A percentile compares a stretch with the other conserved stretches of the same genome.
Evolutionary conservation across 2,797 vertebrate genomes (phyloP).

Genomic region (Eleutherodactylus coqui): DNA sequence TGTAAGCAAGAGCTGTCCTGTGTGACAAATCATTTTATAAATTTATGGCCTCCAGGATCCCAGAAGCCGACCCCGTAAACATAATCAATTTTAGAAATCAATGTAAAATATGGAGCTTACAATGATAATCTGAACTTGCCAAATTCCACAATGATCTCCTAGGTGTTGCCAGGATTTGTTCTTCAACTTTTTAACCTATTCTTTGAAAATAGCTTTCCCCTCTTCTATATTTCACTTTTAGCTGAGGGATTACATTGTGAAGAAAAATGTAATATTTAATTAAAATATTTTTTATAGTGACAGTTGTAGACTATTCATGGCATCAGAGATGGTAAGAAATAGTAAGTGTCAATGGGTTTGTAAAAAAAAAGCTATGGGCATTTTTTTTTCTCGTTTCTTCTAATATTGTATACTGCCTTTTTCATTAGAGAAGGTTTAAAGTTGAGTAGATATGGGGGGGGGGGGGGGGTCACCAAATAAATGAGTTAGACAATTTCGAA

Average conservation of each 20-base stretch:
- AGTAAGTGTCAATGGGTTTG: too few species aligned
- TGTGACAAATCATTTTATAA: constrained; percentile 71
- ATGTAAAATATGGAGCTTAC: constrained; percentile 65
- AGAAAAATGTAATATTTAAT: not conserved
- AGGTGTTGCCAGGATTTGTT: constrained; percentile 50
- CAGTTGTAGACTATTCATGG: too few species aligned
- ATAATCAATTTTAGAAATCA: constrained; percentile 72
- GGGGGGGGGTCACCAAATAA: too few species aligned
- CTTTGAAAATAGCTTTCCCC: constrained; percentile 21
- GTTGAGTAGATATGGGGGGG: too few species aligned
- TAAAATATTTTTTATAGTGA: not conserved
- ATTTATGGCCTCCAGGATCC: constrained; percentile 68
- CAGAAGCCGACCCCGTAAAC: constrained; percentile 68
- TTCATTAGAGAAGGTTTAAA: too few species aligned
- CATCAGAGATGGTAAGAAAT: too few species aligned
- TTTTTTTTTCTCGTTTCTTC: too few species aligned
- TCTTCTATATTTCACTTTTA: not conserved
- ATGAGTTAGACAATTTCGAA: too few species aligned
- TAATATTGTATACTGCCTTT: too few species aligned
- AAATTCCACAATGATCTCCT: constrained; percentile 65
- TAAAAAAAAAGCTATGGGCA: too few species aligned
- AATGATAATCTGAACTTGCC: constrained; percentile 65
- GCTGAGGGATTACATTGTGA: not conserved
- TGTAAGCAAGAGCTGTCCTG: constrained; percentile 67
- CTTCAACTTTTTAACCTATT: constrained; percentile 54